A percentile compares a stretch with the other conserved stretches of the same genome.
These are phyloP conservation scores for Lapara coniferarum DNA, from an alignment of 2,888 invertebrate species.

Conservation along the genomic window DNA sequence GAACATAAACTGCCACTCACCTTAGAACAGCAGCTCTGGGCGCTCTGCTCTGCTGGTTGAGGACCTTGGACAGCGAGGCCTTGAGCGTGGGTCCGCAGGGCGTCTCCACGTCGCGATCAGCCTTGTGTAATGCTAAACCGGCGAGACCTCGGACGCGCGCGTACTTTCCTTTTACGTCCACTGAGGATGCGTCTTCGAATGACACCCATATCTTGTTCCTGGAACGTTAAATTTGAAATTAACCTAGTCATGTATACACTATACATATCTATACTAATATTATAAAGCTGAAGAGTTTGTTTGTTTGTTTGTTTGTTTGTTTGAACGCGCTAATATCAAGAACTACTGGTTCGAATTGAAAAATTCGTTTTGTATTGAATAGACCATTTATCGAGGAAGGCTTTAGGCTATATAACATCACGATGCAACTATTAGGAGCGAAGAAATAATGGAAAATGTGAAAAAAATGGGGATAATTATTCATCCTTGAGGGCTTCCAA, in stretches of 20 bases:
- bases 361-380: no score
- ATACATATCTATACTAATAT: no score
- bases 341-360: no score
- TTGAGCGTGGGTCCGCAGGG: slow-evolving; percentile 79
- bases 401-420: no score
- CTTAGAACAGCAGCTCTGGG: slow-evolving; percentile 86
- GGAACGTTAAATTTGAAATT: slow-evolving; percentile 25
- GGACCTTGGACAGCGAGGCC: slow-evolving; percentile 77
- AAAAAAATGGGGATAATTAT: no score
- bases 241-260: not conserved
- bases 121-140: slow-evolving; percentile 85
- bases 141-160: slow-evolving; percentile 87
- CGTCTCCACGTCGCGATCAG: slow-evolving; percentile 84
- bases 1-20: slow-evolving; percentile 44
- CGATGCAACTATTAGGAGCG: no score
- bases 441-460: no score
- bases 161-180: slow-evolving; percentile 91
- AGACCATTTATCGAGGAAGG: no score
- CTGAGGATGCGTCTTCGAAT: slow-evolving; percentile 89
- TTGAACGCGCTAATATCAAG: no score
- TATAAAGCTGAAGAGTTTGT: no score
- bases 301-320: no score
- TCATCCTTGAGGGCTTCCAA: no score
- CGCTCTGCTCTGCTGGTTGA: slow-evolving; percentile 85
- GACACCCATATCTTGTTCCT: slow-evolving; percentile 89